Conservation (phyloP, 2,797 vertebrate species). For the Arctocebus calabarensis region DNA sequence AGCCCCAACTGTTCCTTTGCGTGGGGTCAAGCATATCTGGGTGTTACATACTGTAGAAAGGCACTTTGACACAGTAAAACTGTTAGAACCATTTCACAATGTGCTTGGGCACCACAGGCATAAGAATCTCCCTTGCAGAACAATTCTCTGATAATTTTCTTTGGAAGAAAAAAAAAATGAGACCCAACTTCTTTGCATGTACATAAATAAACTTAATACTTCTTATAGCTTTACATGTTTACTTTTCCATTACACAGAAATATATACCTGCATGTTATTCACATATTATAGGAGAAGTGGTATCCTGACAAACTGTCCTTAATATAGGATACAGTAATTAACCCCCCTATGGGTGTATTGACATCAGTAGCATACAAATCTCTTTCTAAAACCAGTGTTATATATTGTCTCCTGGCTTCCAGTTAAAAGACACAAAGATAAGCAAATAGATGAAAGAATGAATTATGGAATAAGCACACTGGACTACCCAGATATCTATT, state of each 20-base stretch:
- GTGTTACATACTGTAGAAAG: background rate
- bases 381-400: background rate
- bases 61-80: background rate
- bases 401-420: background rate
- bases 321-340: background rate
- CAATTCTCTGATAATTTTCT: constrained; percentile 15
- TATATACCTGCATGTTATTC: constrained; percentile 20
- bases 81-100: background rate
- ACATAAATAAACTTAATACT: background rate
- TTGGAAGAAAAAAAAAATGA: constrained; percentile 37
- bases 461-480: background rate
- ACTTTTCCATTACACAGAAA: background rate
- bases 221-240: background rate
- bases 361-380: background rate
- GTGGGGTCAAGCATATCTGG: background rate
- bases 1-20: background rate
- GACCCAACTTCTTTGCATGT: background rate
- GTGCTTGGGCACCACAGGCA: background rate
- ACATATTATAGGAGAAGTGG: background rate
- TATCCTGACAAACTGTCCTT: background rate
- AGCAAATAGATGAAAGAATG: background rate
- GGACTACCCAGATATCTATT: background rate
- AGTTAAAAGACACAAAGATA: background rate
- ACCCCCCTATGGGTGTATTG: background rate
- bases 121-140: background rate